Conservation (phyloP, 2,888 invertebrate genomes). For the Orchesellides sinensis region DNA sequence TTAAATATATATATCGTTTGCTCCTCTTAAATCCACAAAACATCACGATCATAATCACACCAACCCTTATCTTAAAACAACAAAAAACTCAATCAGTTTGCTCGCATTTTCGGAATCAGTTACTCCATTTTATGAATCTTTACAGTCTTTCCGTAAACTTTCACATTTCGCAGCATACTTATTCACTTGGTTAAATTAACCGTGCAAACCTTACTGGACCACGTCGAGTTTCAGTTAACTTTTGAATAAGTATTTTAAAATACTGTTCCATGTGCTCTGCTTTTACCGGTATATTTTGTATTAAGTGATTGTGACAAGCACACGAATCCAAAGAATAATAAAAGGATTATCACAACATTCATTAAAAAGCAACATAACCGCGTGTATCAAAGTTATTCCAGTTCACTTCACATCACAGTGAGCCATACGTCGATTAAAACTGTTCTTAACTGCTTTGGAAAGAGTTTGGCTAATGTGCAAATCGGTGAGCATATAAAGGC, state of each 20-base stretch:
- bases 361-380: no score
- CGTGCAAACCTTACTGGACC: no score
- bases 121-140: not conserved
- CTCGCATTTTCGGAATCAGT: constrained; percentile 16
- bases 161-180: no score
- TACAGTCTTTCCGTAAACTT: constrained; percentile 34
- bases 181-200: no score
- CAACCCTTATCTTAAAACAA: constrained; percentile 56
- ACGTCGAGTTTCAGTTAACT: no score
- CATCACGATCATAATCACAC: constrained; percentile 10
- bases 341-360: no score
- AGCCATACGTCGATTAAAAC: not conserved
- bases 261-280: no score
- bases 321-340: no score
- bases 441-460: constrained; percentile 33
- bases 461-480: constrained; percentile 31
- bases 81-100: constrained; percentile 32
- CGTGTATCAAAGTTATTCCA: no score
- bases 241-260: no score
- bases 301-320: no score
- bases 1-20: not conserved
- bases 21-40: constrained; percentile 37
- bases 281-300: no score
- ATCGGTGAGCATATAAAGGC: not conserved
- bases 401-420: not conserved